Evolutionary conservation across 2,888 invertebrate genomes (phyloP).

Genomic region (Spilosoma lubricipeda): DNA sequence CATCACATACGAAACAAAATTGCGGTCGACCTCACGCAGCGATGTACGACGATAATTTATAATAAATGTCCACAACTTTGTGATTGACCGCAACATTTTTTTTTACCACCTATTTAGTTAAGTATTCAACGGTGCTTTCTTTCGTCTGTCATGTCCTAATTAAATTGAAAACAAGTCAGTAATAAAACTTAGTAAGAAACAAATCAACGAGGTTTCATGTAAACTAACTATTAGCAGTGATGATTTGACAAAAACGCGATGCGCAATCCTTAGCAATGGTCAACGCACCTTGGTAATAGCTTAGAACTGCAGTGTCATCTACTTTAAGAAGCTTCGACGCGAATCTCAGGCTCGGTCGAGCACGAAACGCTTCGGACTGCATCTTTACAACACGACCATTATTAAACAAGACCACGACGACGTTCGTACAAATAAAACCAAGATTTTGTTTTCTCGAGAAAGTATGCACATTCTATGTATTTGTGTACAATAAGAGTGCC

Average conservation of each 20-base stretch:
- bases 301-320: conserved; percentile 70
- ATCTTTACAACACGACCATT: conserved; percentile 54
- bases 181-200: conserved; percentile 3
- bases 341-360: conserved; percentile 53
- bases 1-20: conserved; percentile 57
- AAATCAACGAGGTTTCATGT: conserved; percentile 17
- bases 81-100: conserved; percentile 58
- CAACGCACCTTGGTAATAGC: conserved; percentile 61
- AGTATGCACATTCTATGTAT: conserved; percentile 52
- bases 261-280: conserved; percentile 47
- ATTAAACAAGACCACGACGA: conserved; percentile 58
- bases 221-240: conserved; percentile 26
- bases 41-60: conserved; percentile 64
- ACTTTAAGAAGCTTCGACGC: conserved; percentile 60
- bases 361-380: conserved; percentile 54
- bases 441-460: conserved; percentile 57
- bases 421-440: conserved; percentile 57
- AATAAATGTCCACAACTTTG: conserved; percentile 60
- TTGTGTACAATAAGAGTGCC: conserved; percentile 37
- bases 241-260: conserved; percentile 25
- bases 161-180: conserved; percentile 6
- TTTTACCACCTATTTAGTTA: conserved; percentile 58
- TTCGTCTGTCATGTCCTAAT: conserved; percentile 47
- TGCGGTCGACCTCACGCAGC: conserved; percentile 60
- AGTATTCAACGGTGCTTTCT: conserved; percentile 48